These are phyloP conservation scores for Synergus laeviventris DNA, from an alignment of 2,888 invertebrate genomes.

Conservation along the genomic window DNA sequence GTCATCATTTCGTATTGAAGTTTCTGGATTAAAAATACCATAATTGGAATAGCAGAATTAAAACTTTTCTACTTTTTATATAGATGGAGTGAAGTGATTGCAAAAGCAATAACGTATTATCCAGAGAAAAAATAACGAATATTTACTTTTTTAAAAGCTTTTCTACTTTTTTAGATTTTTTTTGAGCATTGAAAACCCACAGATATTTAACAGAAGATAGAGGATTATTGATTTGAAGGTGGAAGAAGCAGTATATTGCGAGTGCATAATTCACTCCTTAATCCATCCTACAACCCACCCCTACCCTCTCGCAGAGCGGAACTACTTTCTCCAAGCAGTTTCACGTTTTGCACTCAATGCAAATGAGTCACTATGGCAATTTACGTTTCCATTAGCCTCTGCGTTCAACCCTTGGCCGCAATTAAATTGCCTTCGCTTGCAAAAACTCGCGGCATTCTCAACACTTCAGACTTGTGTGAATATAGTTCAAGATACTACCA, in stretches of 20 bases:
- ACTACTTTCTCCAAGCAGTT: slow-evolving; percentile 53
- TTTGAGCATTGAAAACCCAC: not conserved
- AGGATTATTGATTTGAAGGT: slow-evolving; percentile 18
- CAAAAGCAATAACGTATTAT: not conserved
- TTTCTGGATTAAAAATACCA: slow-evolving; percentile 25
- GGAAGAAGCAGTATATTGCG: not conserved
- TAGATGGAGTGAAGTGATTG: not conserved
- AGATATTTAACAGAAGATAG: not conserved
- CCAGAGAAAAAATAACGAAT: not conserved
- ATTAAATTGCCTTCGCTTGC: slow-evolving; percentile 31
- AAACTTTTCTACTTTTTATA: slow-evolving; percentile 32
- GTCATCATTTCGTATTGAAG: slow-evolving; percentile 18
- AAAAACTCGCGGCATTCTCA: slow-evolving; percentile 31
- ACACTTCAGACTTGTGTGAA: slow-evolving; percentile 10
- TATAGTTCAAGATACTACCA: not conserved
- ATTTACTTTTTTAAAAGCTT: too few species aligned
- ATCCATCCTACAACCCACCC: slow-evolving; percentile 14
- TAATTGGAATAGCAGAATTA: slow-evolving; percentile 30
- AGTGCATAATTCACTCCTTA: slow-evolving; percentile 21
- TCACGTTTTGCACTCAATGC: slow-evolving; percentile 61
- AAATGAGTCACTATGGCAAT: slow-evolving; percentile 65
- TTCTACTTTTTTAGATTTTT: too few species aligned
- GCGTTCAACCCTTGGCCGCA: slow-evolving; percentile 42
- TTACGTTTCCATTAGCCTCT: slow-evolving; percentile 68
- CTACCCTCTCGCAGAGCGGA: not conserved